phyloP scores from a whole-genome alignment of 2,797 vertebrate genomes.

The Trachurus trachurus region DNA sequence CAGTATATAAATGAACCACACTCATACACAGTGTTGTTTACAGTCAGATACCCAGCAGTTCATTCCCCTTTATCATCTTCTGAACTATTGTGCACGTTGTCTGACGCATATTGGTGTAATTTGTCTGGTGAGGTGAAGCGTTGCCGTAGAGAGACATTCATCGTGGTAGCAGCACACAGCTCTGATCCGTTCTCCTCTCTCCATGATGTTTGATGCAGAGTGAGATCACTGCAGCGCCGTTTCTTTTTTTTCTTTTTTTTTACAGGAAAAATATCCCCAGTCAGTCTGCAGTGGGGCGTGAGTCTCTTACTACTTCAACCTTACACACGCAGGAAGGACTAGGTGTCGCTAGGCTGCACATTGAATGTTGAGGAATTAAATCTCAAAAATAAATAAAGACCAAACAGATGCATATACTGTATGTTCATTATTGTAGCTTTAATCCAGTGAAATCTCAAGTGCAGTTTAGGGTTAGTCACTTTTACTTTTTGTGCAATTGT shows the following conservation, averaged over 20 bases:
- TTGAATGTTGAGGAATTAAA: not conserved
- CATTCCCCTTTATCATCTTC: not conserved
- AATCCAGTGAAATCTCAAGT: not conserved
- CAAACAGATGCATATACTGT: not conserved
- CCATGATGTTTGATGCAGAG: slow-evolving; percentile 56
- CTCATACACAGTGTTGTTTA: not conserved
- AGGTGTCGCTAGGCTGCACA: not conserved
- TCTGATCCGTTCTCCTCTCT: slow-evolving; percentile 6
- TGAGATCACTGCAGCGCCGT: slow-evolving; percentile 60
- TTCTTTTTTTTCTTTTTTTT: not conserved
- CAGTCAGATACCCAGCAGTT: not conserved
- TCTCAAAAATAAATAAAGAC: not conserved
- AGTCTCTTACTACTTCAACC: slow-evolving; percentile 20
- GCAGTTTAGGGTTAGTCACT: not conserved
- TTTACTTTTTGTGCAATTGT: not conserved
- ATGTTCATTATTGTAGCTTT: not conserved
- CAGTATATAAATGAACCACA: not conserved
- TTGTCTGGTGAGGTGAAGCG: slow-evolving; percentile 17
- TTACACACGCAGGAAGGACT: not conserved
- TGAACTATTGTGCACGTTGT: not conserved
- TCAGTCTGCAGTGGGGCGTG: slow-evolving; percentile 58
- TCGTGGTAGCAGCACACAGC: not conserved
- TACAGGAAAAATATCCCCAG: slow-evolving; percentile 28
- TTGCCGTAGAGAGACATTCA: slow-evolving; percentile 26
- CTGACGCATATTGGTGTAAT: not conserved